Conservation (phyloP, 2,888 invertebrate species). For the Andrena marginata region DNA sequence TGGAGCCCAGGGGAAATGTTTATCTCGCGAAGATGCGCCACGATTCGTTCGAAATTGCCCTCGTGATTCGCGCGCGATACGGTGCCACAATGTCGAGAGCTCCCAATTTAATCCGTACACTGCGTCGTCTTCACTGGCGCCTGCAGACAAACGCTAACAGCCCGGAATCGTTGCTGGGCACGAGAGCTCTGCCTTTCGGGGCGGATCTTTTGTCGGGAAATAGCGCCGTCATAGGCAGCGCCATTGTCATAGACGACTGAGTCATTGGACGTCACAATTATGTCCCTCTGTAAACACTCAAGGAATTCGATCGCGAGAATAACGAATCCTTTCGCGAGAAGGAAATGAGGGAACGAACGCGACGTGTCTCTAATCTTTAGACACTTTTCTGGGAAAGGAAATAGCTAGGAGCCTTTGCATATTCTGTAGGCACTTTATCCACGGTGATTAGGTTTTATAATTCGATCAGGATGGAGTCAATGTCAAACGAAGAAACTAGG, state of each 20-base stretch:
- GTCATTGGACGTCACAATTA: constrained; percentile 41
- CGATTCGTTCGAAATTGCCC: neutral
- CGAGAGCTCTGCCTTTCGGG: neutral
- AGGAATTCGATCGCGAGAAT: constrained; percentile 15
- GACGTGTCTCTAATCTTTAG: too few species aligned
- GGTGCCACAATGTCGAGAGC: neutral
- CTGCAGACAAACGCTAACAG: constrained; percentile 8
- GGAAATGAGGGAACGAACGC: neutral
- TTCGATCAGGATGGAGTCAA: too few species aligned
- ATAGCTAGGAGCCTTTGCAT: neutral
- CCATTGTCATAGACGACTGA: constrained; percentile 42
- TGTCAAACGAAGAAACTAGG: too few species aligned
- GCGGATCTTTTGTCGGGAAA: constrained; percentile 40
- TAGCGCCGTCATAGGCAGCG: constrained; percentile 47
- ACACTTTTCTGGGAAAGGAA: too few species aligned
- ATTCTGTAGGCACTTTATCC: neutral
- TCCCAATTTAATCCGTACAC: neutral
- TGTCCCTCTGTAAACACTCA: neutral
- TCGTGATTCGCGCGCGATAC: neutral
- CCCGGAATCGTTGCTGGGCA: constrained; percentile 55
- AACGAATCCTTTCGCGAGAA: neutral
- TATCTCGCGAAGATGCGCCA: neutral
- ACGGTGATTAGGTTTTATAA: too few species aligned
- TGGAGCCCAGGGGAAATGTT: neutral
- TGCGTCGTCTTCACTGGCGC: constrained; percentile 44